A percentile compares a stretch with the other conserved stretches of the same genome.
Evolutionary conservation across 2,888 invertebrate genomes (phyloP).

Genomic region (Cyaniris semiargus): DNA sequence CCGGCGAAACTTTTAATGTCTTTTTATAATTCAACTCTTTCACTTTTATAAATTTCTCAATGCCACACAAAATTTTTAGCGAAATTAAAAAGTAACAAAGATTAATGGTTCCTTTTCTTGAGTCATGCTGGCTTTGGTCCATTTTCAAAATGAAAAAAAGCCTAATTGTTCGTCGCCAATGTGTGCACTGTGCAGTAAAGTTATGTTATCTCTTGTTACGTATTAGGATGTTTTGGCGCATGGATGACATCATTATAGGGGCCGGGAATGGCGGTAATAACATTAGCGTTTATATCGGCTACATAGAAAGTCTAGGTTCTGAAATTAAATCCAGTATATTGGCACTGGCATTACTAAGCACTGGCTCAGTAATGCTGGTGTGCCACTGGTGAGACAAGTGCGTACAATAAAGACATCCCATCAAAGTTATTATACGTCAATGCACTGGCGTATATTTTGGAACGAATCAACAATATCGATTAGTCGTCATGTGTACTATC

Average conservation of each 20-base stretch:
- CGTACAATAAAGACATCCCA: too few relatives aligned
- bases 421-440: too few relatives aligned
- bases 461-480: too few relatives aligned
- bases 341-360: too few relatives aligned
- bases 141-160: constrained; percentile 9
- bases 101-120: constrained; percentile 24
- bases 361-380: too few relatives aligned
- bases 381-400: too few relatives aligned
- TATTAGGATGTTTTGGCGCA: neutral
- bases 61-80: constrained; percentile 10
- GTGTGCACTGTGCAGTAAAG: constrained; percentile 21
- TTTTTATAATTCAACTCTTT: constrained; percentile 23
- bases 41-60: constrained; percentile 22
- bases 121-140: constrained; percentile 4
- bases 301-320: neutral
- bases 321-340: too few relatives aligned
- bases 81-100: constrained; percentile 29
- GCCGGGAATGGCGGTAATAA: neutral
- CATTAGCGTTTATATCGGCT: neutral
- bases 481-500: too few relatives aligned
- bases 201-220: neutral
- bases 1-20: constrained; percentile 5
- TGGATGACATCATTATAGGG: neutral
- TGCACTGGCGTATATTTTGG: too few relatives aligned
- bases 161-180: neutral